These are phyloP conservation scores for Spea hammondii DNA, from an alignment of 2,797 vertebrate species.

Conservation along the genomic window DNA sequence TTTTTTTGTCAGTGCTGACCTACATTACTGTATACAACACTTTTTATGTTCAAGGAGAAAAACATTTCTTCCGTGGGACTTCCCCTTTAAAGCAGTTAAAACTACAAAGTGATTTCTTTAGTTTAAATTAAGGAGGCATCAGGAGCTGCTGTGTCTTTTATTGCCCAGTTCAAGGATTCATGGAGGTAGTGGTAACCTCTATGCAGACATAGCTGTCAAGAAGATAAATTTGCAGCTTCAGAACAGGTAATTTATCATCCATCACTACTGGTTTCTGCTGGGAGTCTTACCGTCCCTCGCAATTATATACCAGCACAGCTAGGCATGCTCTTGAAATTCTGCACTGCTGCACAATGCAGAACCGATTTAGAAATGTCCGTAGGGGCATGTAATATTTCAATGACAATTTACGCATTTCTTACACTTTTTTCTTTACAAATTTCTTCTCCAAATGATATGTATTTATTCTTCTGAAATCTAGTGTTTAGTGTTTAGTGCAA, in stretches of 20 bases:
- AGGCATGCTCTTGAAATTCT: constrained; percentile 48
- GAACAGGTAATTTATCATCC: constrained; percentile 64
- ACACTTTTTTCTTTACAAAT: neutral
- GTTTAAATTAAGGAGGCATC: neutral
- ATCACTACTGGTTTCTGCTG: constrained; percentile 59
- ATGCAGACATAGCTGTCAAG: constrained; percentile 62
- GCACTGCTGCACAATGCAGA: constrained; percentile 38
- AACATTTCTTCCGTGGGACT: too few relatives aligned
- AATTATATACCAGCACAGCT: constrained; percentile 51
- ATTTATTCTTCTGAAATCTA: neutral
- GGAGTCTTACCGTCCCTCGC: constrained; percentile 41
- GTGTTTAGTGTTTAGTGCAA: too few relatives aligned
- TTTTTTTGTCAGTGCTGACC: too few relatives aligned
- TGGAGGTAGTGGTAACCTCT: constrained; percentile 56
- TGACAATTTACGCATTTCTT: neutral
- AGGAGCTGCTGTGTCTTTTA: constrained; percentile 6
- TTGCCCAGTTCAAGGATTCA: constrained; percentile 37
- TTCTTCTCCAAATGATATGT: constrained; percentile 1
- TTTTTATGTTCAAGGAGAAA: too few relatives aligned
- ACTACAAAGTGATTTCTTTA: too few relatives aligned
- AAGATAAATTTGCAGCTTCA: constrained; percentile 63
- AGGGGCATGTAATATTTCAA: constrained; percentile 29
- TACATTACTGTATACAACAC: too few relatives aligned
- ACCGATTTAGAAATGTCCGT: constrained; percentile 34
- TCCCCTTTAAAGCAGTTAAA: too few relatives aligned